Conservation (phyloP, 2,797 vertebrate genomes). For the Buphagus erythrorhynchus region DNA sequence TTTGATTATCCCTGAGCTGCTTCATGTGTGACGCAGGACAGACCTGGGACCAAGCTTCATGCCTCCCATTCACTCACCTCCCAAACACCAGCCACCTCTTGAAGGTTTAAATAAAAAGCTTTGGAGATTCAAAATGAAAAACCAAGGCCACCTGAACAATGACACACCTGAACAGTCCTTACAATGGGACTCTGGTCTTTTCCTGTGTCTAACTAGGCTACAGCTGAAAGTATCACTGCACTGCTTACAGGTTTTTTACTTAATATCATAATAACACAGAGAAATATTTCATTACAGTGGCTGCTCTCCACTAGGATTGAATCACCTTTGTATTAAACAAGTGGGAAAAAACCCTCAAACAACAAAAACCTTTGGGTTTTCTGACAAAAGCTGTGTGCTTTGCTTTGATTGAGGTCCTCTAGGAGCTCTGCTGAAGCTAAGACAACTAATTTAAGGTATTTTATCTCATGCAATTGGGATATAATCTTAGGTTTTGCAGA, state of each 20-base stretch:
- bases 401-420: constrained; percentile 31
- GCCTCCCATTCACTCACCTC: not conserved
- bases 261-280: not conserved
- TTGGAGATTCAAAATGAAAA: not conserved
- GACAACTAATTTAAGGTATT: constrained; percentile 50
- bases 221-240: not conserved
- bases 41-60: not conserved
- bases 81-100: not conserved
- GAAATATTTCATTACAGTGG: not conserved
- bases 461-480: constrained; percentile 63
- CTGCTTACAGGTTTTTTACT: not conserved
- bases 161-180: not conserved
- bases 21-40: not conserved
- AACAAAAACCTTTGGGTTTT: not conserved
- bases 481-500: constrained; percentile 1
- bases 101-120: not conserved
- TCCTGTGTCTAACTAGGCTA: not conserved
- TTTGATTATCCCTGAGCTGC: not conserved
- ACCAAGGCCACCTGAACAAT: not conserved
- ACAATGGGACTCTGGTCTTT: not conserved
- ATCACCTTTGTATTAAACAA: not conserved
- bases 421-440: constrained; percentile 57
- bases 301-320: not conserved
- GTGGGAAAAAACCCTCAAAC: accelerated
- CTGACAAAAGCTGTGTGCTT: constrained; percentile 36